phyloP scores from a whole-genome alignment of 2,888 invertebrate species.

The Pyrocoelia pectoralis region DNA sequence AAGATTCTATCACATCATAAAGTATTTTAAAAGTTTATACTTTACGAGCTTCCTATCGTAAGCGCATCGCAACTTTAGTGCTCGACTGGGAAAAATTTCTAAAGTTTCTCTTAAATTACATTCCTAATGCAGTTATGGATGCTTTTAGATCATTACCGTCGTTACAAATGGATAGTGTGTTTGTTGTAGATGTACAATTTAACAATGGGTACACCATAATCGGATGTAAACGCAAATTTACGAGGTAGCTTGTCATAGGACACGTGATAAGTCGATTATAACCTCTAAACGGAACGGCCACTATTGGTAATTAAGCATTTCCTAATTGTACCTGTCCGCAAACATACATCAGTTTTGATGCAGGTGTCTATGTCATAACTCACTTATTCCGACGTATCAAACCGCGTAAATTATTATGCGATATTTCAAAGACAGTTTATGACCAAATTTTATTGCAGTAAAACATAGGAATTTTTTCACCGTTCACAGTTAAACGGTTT shows the following conservation, averaged over 20 bases:
- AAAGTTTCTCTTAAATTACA: background rate
- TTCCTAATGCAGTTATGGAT: too few species aligned
- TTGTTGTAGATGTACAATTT: background rate
- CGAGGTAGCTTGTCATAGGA: constrained; percentile 32
- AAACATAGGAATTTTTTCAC: too few species aligned
- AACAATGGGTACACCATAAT: constrained; percentile 30
- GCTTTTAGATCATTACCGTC: background rate
- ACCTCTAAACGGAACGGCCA: constrained; percentile 34
- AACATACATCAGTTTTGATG: constrained; percentile 39
- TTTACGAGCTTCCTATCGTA: constrained; percentile 38
- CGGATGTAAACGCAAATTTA: constrained; percentile 30
- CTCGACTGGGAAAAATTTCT: constrained; percentile 34
- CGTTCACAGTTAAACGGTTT: too few species aligned
- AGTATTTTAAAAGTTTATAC: constrained; percentile 43
- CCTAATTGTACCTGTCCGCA: constrained; percentile 41
- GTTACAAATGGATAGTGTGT: background rate
- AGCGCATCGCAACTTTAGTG: constrained; percentile 31
- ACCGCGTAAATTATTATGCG: background rate
- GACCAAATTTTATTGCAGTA: too few species aligned
- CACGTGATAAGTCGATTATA: constrained; percentile 37
- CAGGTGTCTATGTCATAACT: constrained; percentile 38
- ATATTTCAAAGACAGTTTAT: too few species aligned
- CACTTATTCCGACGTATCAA: constrained; percentile 18
- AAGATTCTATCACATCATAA: constrained; percentile 42
- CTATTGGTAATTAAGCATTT: constrained; percentile 40